These are phyloP conservation scores for Belonocnema kinseyi DNA, from an alignment of 1,140 invertebrate species.

Conservation along the genomic window DNA sequence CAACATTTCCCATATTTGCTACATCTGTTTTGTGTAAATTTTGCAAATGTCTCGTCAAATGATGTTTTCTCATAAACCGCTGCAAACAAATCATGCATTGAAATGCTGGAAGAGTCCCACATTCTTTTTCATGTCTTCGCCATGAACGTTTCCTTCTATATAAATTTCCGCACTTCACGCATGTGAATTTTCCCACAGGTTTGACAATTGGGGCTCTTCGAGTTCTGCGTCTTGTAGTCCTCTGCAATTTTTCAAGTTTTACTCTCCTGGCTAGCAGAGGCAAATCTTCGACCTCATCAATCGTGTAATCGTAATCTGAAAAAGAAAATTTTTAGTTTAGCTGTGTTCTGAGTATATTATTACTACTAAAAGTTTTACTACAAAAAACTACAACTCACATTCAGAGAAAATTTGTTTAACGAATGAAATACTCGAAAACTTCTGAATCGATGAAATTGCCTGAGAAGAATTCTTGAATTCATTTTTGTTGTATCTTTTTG, in stretches of 20 bases:
- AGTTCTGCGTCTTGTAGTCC: conserved; percentile 64
- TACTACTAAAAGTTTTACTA: no score
- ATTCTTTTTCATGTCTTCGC: conserved; percentile 81
- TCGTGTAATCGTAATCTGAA: conserved; percentile 46
- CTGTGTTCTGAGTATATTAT: conserved; percentile 40
- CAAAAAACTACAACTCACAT: no score
- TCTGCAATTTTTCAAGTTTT: conserved; percentile 51
- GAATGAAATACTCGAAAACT: no score
- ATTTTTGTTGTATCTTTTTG: no score
- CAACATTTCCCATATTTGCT: conserved; percentile 60
- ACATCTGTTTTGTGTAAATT: conserved; percentile 77
- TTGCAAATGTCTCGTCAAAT: conserved; percentile 78
- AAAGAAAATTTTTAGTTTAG: conserved; percentile 54
- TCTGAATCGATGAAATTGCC: no score
- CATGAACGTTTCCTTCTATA: conserved; percentile 82
- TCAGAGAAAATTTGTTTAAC: no score
- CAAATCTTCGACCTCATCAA: conserved; percentile 52
- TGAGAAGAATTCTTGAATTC: no score
- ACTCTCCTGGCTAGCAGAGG: conserved; percentile 60
- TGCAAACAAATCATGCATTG: conserved; percentile 81
- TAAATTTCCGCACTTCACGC: conserved; percentile 79
- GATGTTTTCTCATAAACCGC: conserved; percentile 78
- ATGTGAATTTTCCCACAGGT: conserved; percentile 73
- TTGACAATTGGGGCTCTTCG: conserved; percentile 50
- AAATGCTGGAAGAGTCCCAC: conserved; percentile 82